Evolutionary conservation across 2,888 invertebrate species (phyloP), one percentile per base, ranked within the genome.

Genomic region (Abrostola tripartita): DNA sequence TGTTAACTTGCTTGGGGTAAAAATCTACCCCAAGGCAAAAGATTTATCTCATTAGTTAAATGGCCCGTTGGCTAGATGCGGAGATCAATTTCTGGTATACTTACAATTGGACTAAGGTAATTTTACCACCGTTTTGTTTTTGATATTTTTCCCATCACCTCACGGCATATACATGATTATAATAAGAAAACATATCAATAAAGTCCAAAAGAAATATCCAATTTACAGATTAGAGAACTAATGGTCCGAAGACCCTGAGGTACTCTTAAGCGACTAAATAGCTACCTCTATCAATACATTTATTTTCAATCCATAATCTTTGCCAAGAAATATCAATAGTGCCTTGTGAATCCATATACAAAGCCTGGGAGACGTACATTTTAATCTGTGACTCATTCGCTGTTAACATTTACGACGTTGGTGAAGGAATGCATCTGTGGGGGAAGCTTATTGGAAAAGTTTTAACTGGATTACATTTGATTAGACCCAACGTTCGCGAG

Each of bases 11-110:
- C 84, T 82, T 85, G 88, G 92, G 92, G 91, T 89, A 90, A 89
- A 90, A 91, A 90, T 85, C 85, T 73, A 82, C 88, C 88, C 83
- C 77, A 74, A 67, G 72, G 79, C 76, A 84, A 83, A 84, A 90
- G 91, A 92, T 92, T 93, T 92, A 93, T 93, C 91, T 92, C 90
- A 91, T 94, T 92, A 92, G 93, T 92, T 92, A 90, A 94, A 94
- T 93, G 92, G 90, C 81, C 87, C 91, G 92, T 82, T 69, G 74
- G 84, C 85, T 86, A 88, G 87, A 82, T 79, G 76, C 65, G 61
- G 66, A 79, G 79, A 83, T 87, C 85, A 84, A 86, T 83, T 85
- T 84, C 64, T 41, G 69, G 56, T 66, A 68, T 61, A 42, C 66
- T 59, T 63, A 83, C 73, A 76, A 66, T 80, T 72, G 76, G 69